Conservation (phyloP, 2,113 vertebrate species). For the Otis tarda region DNA sequence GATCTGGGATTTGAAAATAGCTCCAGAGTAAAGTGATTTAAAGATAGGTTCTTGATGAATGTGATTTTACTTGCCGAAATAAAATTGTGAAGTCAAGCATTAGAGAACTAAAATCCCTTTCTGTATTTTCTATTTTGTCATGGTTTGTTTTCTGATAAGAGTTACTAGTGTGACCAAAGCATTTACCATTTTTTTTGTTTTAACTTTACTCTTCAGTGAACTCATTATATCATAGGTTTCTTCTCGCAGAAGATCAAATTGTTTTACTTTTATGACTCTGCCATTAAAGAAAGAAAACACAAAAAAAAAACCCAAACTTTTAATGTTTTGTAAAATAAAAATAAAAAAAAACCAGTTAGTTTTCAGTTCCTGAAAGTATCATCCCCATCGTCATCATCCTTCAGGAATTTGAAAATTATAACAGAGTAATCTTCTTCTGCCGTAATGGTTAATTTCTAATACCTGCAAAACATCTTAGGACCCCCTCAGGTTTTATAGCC, state of each 20-base stretch:
- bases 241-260: neutral
- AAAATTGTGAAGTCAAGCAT: constrained; percentile 44
- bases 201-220: constrained; percentile 21
- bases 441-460: constrained; percentile 8
- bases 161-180: constrained; percentile 33
- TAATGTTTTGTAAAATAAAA: neutral
- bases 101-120: neutral
- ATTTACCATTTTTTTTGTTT: constrained; percentile 28
- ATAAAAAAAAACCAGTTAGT: neutral
- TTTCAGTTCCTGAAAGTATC: neutral
- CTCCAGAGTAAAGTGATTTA: neutral
- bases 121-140: neutral
- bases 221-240: constrained; percentile 2
- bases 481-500: neutral
- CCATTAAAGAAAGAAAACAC: neutral
- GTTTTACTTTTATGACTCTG: neutral
- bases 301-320: neutral
- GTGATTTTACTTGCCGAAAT: neutral
- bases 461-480: neutral
- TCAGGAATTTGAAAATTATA: neutral
- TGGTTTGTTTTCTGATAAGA: constrained; percentile 33
- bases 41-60: constrained; percentile 6
- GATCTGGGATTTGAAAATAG: neutral
- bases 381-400: neutral
- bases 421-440: neutral